Evolutionary conservation across 2,888 invertebrate species (phyloP).

Genomic region (Phaonia tiefii): DNA sequence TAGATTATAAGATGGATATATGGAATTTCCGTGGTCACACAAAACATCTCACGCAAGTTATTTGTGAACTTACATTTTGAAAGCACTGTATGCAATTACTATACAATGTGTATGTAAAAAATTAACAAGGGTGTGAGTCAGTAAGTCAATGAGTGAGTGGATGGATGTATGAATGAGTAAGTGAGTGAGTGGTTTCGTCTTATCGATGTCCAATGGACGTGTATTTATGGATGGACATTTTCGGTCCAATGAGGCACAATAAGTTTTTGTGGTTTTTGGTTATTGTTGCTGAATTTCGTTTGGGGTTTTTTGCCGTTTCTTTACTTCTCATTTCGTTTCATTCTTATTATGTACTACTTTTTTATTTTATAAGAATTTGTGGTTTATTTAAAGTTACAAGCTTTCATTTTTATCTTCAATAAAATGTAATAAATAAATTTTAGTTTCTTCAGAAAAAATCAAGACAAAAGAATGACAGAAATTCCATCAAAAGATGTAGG

Average conservation of each 20-base stretch:
- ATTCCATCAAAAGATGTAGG: not conserved
- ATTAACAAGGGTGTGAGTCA: not conserved
- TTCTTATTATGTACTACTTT: conserved; percentile 20
- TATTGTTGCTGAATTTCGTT: conserved; percentile 41
- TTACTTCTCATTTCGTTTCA: conserved; percentile 10
- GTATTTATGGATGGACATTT: conserved; percentile 17
- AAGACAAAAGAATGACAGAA: not conserved
- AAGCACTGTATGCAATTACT: no score
- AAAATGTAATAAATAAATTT: conserved; percentile 35
- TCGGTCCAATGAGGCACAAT: conserved; percentile 25
- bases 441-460: conserved; percentile 3
- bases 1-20: no score
- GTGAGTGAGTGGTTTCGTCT: conserved; percentile 11
- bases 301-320: conserved; percentile 31
- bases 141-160: not conserved
- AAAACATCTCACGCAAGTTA: no score
- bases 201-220: conserved; percentile 25
- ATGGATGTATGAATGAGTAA: not conserved
- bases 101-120: no score
- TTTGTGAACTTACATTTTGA: no score
- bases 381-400: conserved; percentile 50
- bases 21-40: no score
- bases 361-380: conserved; percentile 44
- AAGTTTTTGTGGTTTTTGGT: conserved; percentile 56
- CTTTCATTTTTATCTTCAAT: conserved; percentile 60